Conservation (phyloP, 2,888 invertebrate species). For the Tetragonisca angustula region DNA sequence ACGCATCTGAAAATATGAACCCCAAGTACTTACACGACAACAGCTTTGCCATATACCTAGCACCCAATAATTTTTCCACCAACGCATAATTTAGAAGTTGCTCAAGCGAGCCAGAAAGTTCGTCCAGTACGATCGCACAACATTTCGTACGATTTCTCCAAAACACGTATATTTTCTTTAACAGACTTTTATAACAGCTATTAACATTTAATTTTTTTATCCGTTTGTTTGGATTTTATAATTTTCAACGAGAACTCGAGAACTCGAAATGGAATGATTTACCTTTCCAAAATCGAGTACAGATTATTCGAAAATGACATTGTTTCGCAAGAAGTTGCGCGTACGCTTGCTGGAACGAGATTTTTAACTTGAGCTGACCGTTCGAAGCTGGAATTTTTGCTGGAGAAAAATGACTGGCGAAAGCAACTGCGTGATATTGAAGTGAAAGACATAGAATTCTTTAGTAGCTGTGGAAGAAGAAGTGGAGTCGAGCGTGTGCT, state of each 20-base stretch:
- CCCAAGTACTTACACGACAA: too few relatives aligned
- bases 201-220: too few relatives aligned
- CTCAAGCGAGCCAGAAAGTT: background rate
- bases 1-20: background rate
- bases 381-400: background rate
- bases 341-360: background rate
- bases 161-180: background rate
- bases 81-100: background rate
- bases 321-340: background rate
- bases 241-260: too few relatives aligned
- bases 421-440: conserved; percentile 9
- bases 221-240: too few relatives aligned
- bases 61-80: background rate
- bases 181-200: too few relatives aligned
- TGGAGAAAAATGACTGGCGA: background rate
- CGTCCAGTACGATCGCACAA: background rate
- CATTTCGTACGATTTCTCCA: background rate
- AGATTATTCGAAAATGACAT: background rate
- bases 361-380: background rate
- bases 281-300: too few relatives aligned
- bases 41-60: background rate
- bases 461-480: background rate
- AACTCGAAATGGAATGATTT: too few relatives aligned
- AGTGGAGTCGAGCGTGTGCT: background rate
- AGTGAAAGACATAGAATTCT: conserved; percentile 9